Base-by-base conservation (phyloP, 2,888 invertebrate genomes). In the Amphimallon solstitiale region DNA sequence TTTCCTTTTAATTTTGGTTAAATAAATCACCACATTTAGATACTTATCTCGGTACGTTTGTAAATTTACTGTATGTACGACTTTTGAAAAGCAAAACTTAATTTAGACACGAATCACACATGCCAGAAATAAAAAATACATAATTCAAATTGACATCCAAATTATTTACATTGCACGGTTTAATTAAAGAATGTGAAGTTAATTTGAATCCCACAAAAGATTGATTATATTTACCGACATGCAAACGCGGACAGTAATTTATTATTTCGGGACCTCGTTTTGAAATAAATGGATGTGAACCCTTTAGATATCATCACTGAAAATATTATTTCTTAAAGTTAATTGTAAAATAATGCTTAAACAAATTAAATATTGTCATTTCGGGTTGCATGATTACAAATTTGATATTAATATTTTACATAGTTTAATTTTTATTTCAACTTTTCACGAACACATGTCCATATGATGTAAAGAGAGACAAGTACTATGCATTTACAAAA, bases 121-220 rank as follows among this genome's bases (percentile, higher is more conserved):
- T 17, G 10, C 23, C 14, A 17, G 10, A 15, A 59, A 43, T 43
- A 34, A 45, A 59, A 43, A 45, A 12, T 23, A 10, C 29, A 43
- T 45, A 45, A 45, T 43, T 23, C 15, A 59, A 43, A 59, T 61
- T 66, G 59, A 56, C 52, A 63, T 49, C 37, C 61, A 56, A 62
- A 69, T 69, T 69, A 69, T 67, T 62, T 67, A 69, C 66, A 69
- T 54, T 61, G 68, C 60, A 67, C 65, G 65, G 48, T 68, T 63
- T 69, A 68, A 70, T 70, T 68, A 66, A 54, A 29, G 52, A 59
- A 56, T 65, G 62, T 37, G 46, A 56, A 59, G 51, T 64, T 68
- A 64, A 66, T 70, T 63, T 64, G 65, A 46, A 45, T 59, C 49
- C 40, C 66, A 66, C 61, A 61, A 67, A 61, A 56, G 65, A 65